Evolutionary conservation across 2,888 invertebrate genomes (phyloP), one percentile per base, ranked within the genome.

Genomic region (Notocelia uddmanniana): DNA sequence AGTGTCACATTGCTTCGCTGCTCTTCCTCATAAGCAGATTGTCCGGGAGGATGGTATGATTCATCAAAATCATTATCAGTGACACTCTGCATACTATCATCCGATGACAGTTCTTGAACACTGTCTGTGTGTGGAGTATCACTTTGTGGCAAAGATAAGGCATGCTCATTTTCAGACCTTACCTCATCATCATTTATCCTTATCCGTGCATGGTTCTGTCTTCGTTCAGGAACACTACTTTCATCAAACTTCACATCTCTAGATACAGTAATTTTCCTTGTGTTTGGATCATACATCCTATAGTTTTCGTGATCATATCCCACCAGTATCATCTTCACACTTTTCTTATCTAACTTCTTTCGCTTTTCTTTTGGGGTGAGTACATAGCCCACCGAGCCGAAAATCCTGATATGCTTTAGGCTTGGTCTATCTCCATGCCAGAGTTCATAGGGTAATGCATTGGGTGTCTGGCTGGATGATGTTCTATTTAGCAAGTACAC

Each of bases 401-500:
- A 85, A 9, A 79, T 68, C 59, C 55, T 76, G 0, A 80, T 31
- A 73, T 81, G 79, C 3, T 41, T 26, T 11, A 78, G 63, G 0
- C 63, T 9, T 1, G 79, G 79, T 69, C 78, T 80, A 0, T 74
- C 59, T 0, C 79, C 79, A 72, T 68, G 69, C 81, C 82, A 84
- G 6, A 83, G 18, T 75, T 86, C 83, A 73, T 73, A 79, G 8
- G 83, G 78, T 52, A 80, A 78, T 37, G 69, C 73, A 48, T 78
- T 74, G 1, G 67, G 26, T 6, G 78, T 77, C 31, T 81, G 77
- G 26, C 76, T 82, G 5, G 80, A 79, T 21, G 81, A 80, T 2
- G 75, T 83, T 55, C 84, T 74, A 66, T 87, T 87, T 3, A 87
- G 73, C 34, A 85, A 69, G 70, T 82, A 85, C 1, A 80, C 79